A percentile compares a stretch with the other conserved stretches of the same genome.
phyloP scores from a whole-genome alignment of 2,888 invertebrate species.

The Melikaiella ostensackeni region DNA sequence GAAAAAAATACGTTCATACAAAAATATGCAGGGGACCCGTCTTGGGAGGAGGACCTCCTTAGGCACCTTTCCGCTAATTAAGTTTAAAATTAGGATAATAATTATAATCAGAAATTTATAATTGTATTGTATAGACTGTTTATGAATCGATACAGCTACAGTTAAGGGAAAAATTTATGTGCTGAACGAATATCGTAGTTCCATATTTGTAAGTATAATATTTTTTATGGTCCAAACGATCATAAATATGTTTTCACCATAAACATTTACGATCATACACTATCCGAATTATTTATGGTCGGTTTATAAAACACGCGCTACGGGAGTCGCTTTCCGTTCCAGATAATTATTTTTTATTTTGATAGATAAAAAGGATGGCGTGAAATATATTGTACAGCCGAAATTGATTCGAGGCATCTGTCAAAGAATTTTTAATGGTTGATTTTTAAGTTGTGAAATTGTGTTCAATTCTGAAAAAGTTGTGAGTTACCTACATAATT shows the following conservation, averaged over 20 bases:
- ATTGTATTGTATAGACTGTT: background rate
- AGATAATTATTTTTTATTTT: conserved; percentile 28
- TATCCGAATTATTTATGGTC: conserved; percentile 31
- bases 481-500: too few species aligned
- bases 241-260: conserved; percentile 37
- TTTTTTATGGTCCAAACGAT: conserved; percentile 29
- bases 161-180: conserved; percentile 4
- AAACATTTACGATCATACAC: conserved; percentile 31
- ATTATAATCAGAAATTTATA: background rate
- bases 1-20: too few species aligned
- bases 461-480: background rate
- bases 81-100: background rate
- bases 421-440: background rate
- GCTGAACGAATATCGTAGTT: conserved; percentile 14
- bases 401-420: background rate
- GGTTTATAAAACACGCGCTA: conserved; percentile 32
- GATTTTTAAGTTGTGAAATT: background rate
- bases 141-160: conserved; percentile 15
- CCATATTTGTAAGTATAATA: conserved; percentile 35
- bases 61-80: too few species aligned
- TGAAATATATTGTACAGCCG: background rate
- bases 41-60: too few species aligned
- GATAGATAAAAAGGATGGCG: conserved; percentile 8
- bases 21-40: too few species aligned
- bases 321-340: conserved; percentile 21